These are phyloP conservation scores for Cheilinus undulatus DNA, from an alignment of 2,113 vertebrate species.

Conservation along the genomic window DNA sequence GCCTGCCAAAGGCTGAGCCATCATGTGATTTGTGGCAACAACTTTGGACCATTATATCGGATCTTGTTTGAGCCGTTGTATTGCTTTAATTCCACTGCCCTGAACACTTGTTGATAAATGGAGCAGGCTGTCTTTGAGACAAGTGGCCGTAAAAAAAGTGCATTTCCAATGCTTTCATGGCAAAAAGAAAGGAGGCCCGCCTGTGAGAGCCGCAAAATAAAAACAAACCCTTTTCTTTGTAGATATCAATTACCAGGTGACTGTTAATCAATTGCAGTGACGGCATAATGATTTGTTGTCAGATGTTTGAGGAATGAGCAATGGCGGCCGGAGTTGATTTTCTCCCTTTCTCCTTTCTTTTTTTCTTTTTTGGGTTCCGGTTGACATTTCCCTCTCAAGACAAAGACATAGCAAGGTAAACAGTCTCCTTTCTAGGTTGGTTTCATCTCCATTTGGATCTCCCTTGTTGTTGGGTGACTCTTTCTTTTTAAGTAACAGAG, in stretches of 20 bases:
- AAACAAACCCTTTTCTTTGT: slow-evolving; percentile 78
- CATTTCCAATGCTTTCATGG: slow-evolving; percentile 63
- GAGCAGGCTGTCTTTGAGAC: slow-evolving; percentile 66
- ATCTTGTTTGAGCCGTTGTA: slow-evolving; percentile 63
- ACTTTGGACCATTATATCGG: slow-evolving; percentile 44
- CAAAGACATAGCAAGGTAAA: slow-evolving; percentile 66
- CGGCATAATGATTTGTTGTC: slow-evolving; percentile 95
- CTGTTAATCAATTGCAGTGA: slow-evolving; percentile 94
- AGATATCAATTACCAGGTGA: slow-evolving; percentile 97
- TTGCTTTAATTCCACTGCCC: slow-evolving; percentile 71
- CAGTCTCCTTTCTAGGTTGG: slow-evolving; percentile 62
- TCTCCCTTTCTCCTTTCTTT: slow-evolving; percentile 42
- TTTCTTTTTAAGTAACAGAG: slow-evolving; percentile 77
- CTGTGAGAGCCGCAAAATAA: slow-evolving; percentile 54
- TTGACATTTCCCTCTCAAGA: slow-evolving; percentile 70
- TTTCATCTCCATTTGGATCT: slow-evolving; percentile 61
- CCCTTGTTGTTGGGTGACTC: slow-evolving; percentile 64
- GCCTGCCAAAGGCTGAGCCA: slow-evolving; percentile 21
- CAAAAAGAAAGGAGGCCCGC: slow-evolving; percentile 29
- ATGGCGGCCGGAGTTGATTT: slow-evolving; percentile 66
- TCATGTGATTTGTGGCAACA: slow-evolving; percentile 44
- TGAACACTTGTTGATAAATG: slow-evolving; percentile 75
- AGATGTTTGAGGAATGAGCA: slow-evolving; percentile 85
- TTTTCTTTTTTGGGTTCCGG: slow-evolving; percentile 36
- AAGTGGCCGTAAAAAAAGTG: slow-evolving; percentile 47